Base-by-base conservation (phyloP, 2,797 vertebrate species). In the Hybognathus amarus region DNA sequence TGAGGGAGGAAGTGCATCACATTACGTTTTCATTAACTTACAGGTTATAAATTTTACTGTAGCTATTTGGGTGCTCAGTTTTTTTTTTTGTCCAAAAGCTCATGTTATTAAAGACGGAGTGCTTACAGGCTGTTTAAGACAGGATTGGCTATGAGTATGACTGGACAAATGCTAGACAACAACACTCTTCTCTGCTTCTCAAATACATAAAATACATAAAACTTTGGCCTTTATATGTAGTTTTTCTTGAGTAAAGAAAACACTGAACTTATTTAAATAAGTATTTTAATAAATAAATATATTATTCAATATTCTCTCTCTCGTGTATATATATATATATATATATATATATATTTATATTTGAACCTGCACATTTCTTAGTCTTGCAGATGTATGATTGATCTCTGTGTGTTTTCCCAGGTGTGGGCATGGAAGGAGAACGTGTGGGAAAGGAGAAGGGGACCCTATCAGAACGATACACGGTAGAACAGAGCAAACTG, bases 381-480 rank as follows among this genome's bases (percentile, higher is more conserved):
- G 45, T 47, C 13, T 47, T 6, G 15, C 45, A 47, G 45, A 47
- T 47, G 64, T 42, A 71, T 86, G 83, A 59, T 61, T 61, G 76
- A 15, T 61, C 6, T 64, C 66, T 7, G 69, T 84, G 66, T 75
- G 64, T 87, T 75, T 68, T 45, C 94, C 40, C 90, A 98, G 97
- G 97, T 97, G 0, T 99, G 98, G 97, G 97, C 97, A 0, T 99
- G 97, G 97, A 97, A 98, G 89, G 98, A 99, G 93, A 98, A 97
- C 54, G 94, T 98, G 71, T 91, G 98, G 94, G 97, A 99, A 95
- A 95, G 36, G 98, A 98, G 76, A 97, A 97, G 9, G 95, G 94
- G 4, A 95, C 93, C 0, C 90, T 95, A 74, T 91, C 96, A 91
- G 97, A 98, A 87, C 89, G 97, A 18, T 99, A 99, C 92, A 98